A percentile compares a stretch with the other conserved stretches of the same genome.
Conservation (phyloP, 1,140 invertebrate species). For the Pectinophora gossypiella region DNA sequence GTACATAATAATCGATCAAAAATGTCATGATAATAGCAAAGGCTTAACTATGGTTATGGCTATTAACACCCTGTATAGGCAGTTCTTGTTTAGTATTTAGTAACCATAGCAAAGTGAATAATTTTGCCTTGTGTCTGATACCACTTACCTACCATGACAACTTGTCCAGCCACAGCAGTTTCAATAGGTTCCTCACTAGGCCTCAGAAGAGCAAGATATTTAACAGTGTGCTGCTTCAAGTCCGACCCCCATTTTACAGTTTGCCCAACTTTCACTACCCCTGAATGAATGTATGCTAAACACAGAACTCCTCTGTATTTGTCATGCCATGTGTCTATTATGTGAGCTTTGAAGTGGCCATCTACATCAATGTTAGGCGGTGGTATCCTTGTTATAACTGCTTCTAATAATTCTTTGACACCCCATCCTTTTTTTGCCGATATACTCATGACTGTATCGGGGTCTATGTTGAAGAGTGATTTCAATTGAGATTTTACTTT, state of each 20-base stretch:
- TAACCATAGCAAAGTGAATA: no score
- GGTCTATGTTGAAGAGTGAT: conserved; percentile 89
- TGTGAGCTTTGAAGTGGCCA: conserved; percentile 84
- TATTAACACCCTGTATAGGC: no score
- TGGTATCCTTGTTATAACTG: conserved; percentile 87
- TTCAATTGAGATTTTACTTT: conserved; percentile 86
- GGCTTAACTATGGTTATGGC: no score
- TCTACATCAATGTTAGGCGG: conserved; percentile 79
- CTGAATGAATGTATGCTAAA: conserved; percentile 87
- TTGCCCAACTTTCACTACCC: conserved; percentile 81
- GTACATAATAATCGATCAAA: no score
- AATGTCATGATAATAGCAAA: no score
- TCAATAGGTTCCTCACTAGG: conserved; percentile 84
- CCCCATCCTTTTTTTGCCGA: conserved; percentile 95
- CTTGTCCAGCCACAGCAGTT: conserved; percentile 79
- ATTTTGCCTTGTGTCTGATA: no score
- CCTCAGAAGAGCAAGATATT: conserved; percentile 86
- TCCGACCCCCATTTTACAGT: conserved; percentile 78
- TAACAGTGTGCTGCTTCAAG: conserved; percentile 85
- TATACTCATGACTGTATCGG: conserved; percentile 78
- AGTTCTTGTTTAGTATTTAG: no score
- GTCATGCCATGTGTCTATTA: conserved; percentile 98
- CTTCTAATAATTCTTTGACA: conserved; percentile 84
- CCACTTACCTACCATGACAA: conserved; percentile 71
- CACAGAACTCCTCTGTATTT: conserved; percentile 90